phyloP scores from a whole-genome alignment of 2,888 invertebrate species.

The Trachelus stipa region DNA sequence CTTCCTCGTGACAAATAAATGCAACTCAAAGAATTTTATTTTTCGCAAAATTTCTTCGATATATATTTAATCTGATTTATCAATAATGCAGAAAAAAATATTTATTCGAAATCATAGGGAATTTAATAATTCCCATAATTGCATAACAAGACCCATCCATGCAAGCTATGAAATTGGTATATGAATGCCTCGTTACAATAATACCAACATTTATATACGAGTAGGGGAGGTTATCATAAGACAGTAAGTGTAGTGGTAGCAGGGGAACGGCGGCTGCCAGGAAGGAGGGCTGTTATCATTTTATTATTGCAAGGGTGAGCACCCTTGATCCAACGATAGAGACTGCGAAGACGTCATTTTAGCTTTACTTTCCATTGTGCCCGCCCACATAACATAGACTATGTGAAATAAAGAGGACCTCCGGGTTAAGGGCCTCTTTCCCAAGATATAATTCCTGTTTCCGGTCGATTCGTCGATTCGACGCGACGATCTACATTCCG shows the following conservation, averaged over 20 bases:
- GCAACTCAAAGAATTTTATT: no score
- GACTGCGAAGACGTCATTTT: constrained; percentile 47
- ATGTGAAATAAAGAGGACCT: constrained; percentile 6
- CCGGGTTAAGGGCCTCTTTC: constrained; percentile 45
- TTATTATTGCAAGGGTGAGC: constrained; percentile 48
- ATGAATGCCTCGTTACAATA: constrained; percentile 58
- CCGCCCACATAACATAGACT: not conserved
- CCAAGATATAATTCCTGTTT: constrained; percentile 22
- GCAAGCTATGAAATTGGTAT: constrained; percentile 50
- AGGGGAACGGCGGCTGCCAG: not conserved
- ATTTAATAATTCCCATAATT: no score
- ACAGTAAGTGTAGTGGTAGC: constrained; percentile 8
- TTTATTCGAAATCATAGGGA: no score
- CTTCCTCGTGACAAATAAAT: no score
- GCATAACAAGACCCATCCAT: no score
- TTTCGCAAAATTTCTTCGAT: no score
- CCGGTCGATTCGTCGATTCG: not conserved
- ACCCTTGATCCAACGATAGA: constrained; percentile 33
- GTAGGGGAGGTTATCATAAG: constrained; percentile 18
- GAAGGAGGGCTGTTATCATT: constrained; percentile 52
- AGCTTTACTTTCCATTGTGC: constrained; percentile 48
- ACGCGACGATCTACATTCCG: no score
- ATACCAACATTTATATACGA: constrained; percentile 63
- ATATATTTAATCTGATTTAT: no score
- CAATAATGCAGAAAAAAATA: no score